Evolutionary conservation across 2,797 vertebrate genomes (phyloP), one percentile per base, ranked within the genome.

Genomic region (Microctenopoma stevenorrisi): DNA sequence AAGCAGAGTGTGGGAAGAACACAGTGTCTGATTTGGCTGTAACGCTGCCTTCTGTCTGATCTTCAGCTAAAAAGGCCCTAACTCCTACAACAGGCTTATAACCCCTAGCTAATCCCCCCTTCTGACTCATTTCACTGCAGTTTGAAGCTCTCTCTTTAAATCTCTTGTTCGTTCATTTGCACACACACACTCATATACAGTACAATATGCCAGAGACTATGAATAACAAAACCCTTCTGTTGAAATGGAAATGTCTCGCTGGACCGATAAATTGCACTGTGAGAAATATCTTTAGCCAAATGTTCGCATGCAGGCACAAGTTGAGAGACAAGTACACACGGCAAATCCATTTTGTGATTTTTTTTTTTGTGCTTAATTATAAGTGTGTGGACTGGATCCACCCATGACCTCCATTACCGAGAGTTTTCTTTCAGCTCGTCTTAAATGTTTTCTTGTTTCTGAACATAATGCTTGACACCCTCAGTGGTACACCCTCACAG

Each of bases 41-140:
- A 75, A 68, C 35, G 73, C 68, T 83, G 82, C 76, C 68, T 80
- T 85, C 77, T 76, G 84, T 90, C 84, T 92, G 89, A 91, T 91
- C 87, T 90, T 68, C 60, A 88, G 81, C 83, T 88, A 82, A 88
- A 90, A 91, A 87, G 85, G 83, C 81, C 81, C 82, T 68, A 87
- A 85, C 86, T 91, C 84, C 80, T 88, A 91, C 89, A 91, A 88
- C 83, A 82, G 79, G 83, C 83, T 89, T 88, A 91, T 86, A 91
- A 87, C 81, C 84, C 81, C 67, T 79, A 40, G 3, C 81, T 91
- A 91, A 91, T 91, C 88, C 86, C 68, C 71, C 69, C 83, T 74
- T 85, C 84, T 89, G 86, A 89, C 79, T 93, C 85, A 90, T 89
- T 85, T 85, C 74, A 85, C 81, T 87, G 78, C 79, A 81, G 85